Evolutionary conservation across 2,888 invertebrate species (phyloP).

Genomic region (Azorinus chamasolen): DNA sequence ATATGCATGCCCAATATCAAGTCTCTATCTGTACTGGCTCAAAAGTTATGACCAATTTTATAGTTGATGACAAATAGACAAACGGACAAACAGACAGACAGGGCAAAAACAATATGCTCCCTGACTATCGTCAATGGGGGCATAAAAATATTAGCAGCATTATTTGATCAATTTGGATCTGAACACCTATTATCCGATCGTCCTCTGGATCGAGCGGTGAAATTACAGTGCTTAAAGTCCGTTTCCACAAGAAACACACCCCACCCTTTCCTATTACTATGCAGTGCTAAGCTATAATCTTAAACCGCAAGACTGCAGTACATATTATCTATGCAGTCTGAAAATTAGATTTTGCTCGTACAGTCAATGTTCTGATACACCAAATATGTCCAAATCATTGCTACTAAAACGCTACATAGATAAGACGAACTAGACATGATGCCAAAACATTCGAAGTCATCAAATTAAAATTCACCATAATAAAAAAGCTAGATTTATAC

Average conservation of each 20-base stretch:
- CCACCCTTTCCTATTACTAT: neutral
- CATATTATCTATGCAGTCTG: conserved; percentile 9
- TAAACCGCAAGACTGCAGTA: too few relatives aligned
- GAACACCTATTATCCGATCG: too few relatives aligned
- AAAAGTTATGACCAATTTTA: too few relatives aligned
- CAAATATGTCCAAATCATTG: conserved; percentile 18
- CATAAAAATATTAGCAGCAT: conserved; percentile 3
- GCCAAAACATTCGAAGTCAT: conserved; percentile 23
- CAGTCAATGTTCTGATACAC: too few relatives aligned
- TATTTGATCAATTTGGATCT: conserved; percentile 1
- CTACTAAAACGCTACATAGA: conserved; percentile 6
- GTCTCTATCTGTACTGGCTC: too few relatives aligned
- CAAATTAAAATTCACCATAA: neutral
- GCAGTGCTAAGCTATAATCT: neutral
- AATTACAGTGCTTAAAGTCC: too few relatives aligned
- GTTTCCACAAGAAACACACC: conserved; percentile 8
- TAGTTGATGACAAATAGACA: neutral
- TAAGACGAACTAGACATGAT: conserved; percentile 23
- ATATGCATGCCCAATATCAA: too few relatives aligned
- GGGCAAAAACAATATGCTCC: too few relatives aligned
- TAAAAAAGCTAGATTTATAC: too few relatives aligned
- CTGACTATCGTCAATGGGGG: too few relatives aligned
- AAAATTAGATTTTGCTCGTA: conserved; percentile 11
- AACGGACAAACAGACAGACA: too few relatives aligned
- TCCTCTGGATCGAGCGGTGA: too few relatives aligned